Conservation (phyloP, 2,113 vertebrate genomes). For the Macquaria australasica region DNA sequence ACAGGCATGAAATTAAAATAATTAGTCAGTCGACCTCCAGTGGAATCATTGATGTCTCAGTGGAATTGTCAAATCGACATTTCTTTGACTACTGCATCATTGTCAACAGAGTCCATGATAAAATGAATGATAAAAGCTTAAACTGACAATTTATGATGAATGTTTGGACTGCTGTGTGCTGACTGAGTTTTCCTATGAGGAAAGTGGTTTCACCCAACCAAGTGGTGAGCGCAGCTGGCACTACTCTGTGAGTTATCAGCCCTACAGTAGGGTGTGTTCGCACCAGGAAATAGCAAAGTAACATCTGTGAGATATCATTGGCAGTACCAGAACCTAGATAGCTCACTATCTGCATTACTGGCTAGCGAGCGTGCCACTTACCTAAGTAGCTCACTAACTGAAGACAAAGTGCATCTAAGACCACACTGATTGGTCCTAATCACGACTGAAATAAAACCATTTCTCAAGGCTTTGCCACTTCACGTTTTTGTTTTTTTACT, state of each 20-base stretch:
- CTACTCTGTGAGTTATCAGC: neutral
- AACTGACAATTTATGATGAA: conserved; percentile 34
- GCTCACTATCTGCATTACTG: neutral
- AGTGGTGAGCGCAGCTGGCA: neutral
- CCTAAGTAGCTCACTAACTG: too few species aligned
- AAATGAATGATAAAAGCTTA: conserved; percentile 9
- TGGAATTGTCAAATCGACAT: conserved; percentile 24
- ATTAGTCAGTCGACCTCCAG: conserved; percentile 14
- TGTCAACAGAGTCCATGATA: conserved; percentile 1
- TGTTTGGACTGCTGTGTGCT: neutral
- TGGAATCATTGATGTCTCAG: neutral
- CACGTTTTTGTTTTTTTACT: neutral
- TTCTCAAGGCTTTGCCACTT: too few species aligned
- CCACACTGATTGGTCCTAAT: too few species aligned
- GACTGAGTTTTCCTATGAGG: conserved; percentile 4
- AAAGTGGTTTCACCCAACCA: neutral
- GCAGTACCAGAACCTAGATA: neutral
- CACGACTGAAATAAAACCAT: too few species aligned
- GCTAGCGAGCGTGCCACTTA: neutral
- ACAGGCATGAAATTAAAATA: conserved; percentile 28
- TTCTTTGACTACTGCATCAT: conserved; percentile 29
- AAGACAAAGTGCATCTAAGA: too few species aligned
- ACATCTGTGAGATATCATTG: neutral
- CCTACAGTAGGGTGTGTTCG: neutral
- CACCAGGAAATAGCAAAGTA: neutral